Base-by-base conservation (phyloP, 2,797 vertebrate species). In the Toxotes lorentzi region DNA sequence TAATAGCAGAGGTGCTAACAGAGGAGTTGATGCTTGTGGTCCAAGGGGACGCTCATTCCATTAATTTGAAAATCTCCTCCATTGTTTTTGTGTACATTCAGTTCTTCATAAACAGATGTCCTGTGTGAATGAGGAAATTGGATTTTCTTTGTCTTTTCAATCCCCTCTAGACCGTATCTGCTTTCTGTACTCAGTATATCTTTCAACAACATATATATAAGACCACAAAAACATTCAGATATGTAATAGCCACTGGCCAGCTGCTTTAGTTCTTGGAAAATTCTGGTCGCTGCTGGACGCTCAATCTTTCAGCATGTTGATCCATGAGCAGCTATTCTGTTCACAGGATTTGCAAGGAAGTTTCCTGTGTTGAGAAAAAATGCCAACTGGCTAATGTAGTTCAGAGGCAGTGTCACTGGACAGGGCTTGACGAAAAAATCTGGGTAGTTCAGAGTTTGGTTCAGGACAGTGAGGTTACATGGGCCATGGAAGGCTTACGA, bases 301-400 rank as follows among this genome's bases (percentile, higher is more conserved):
- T 86, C 41, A 85, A 40, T 90, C 82, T 79, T 43, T 91, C 82
- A 84, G 74, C 69, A 41, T 21, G 65, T 57, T 63, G 35, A 83
- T 68, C 57, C 51, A 43, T 17, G 19, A 62, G 59, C 57, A 54
- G 59, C 23, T 51, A 17, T 59, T 82, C 38, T 45, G 24, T 75
- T 82, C 57, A 73, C 72, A 59, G 64, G 19, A 79, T 83, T 74
- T 62, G 30, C 14, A 72, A 35, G 57, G 30, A 73, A 4, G n/a
- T 85, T 88, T 90, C 86, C 86, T 88, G 71, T 76, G 78, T 74
- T 85, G 75, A 78, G 53, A 13, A 81, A 11, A 70, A 72, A 78
- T 43, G 32, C 21, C 57, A 68, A 54, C 48, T 65, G 63, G 17
- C 41, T 50, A 10, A 56, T 58, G 45, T 30, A 64, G 21, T 70